These are phyloP conservation scores for Fistularia commersonii DNA, from an alignment of 2,797 vertebrate genomes.

Conservation along the genomic window DNA sequence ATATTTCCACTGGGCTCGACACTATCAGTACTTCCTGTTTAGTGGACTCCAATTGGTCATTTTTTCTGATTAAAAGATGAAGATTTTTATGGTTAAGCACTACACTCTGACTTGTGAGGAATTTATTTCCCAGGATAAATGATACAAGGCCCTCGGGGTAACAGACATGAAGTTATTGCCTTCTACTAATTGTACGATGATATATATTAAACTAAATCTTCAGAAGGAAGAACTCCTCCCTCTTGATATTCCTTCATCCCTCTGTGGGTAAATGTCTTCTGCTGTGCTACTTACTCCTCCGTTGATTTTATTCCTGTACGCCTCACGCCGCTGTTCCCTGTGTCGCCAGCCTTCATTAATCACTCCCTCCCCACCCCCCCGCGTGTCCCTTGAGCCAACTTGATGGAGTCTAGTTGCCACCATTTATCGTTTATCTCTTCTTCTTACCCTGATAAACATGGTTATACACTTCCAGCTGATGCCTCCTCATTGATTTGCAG, in stretches of 20 bases:
- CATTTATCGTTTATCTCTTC: no score
- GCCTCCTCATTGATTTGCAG: no score
- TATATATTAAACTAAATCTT: slow-evolving; percentile 6
- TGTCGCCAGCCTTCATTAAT: slow-evolving; percentile 6
- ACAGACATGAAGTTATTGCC: slow-evolving; percentile 1
- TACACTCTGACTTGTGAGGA: slow-evolving; percentile 2
- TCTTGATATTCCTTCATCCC: background rate
- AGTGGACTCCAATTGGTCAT: no score
- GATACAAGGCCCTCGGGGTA: slow-evolving; percentile 6
- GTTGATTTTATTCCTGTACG: background rate
- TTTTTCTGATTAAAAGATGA: no score
- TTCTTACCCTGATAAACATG: no score
- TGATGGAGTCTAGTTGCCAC: no score
- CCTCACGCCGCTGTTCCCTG: background rate
- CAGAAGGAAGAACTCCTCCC: background rate
- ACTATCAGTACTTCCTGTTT: no score
- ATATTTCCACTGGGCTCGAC: no score
- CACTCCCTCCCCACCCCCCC: background rate
- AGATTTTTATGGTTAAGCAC: background rate
- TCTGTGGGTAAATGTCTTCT: background rate
- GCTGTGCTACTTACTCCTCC: background rate
- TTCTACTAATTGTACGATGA: slow-evolving; percentile 11
- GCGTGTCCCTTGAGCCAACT: background rate
- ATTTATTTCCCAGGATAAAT: slow-evolving; percentile 11
- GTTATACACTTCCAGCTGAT: no score